Percentiles rank a stretch among this genome's conserved stretches.
These are phyloP conservation scores for Arizona elegans DNA, from an alignment of 2,113 vertebrate genomes.

Conservation along the genomic window DNA sequence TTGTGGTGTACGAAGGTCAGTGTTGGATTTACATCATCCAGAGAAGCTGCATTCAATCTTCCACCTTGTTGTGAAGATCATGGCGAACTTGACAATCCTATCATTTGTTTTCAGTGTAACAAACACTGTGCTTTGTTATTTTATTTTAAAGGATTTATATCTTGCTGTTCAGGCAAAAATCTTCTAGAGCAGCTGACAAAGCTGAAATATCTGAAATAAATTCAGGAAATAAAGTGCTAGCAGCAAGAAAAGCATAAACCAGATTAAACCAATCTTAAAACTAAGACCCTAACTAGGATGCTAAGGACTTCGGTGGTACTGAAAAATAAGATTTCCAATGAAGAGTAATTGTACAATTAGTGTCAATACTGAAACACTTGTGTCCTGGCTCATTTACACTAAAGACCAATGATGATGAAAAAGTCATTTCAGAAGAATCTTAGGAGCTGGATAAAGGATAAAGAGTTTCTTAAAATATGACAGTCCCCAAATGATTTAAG, in stretches of 20 bases:
- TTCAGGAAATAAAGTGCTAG: not conserved
- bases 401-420: not conserved
- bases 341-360: not conserved
- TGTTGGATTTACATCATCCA: not conserved
- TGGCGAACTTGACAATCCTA: not conserved
- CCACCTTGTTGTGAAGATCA: not conserved
- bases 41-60: not conserved
- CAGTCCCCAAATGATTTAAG: not conserved
- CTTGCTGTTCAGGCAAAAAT: not conserved
- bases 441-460: not conserved
- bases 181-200: not conserved
- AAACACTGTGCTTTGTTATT: not conserved
- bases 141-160: not conserved
- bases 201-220: not conserved
- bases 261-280: not conserved
- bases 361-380: not conserved
- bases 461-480: not conserved
- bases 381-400: not conserved
- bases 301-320: not conserved
- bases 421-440: not conserved
- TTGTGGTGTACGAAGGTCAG: not conserved
- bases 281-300: not conserved
- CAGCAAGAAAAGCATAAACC: not conserved
- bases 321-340: not conserved
- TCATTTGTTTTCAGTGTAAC: not conserved